Base-by-base conservation (phyloP, 2,113 vertebrate genomes). In the Hippocampus guttulatus region DNA sequence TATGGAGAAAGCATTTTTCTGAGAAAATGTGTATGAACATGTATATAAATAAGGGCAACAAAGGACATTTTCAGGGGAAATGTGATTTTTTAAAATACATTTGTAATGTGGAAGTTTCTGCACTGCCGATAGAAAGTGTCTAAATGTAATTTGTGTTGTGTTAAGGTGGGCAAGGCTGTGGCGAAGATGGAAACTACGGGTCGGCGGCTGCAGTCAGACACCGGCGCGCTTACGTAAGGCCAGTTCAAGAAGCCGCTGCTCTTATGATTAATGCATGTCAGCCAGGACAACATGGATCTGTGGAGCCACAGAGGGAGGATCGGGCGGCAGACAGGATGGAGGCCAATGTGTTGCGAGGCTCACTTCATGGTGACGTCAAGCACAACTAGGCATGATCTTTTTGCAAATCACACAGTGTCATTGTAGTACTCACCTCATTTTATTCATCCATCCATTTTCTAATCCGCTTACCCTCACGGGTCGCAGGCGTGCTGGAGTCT, bases 211-310 rank as follows among this genome's bases (percentile, higher is more conserved):
- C 75, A 81, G 78, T 80, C 79, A 20, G 27, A 7, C 2, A 27
- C 69, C 76, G 77, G 64, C 78, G 69, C 73, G n/a, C 20, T 89
- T 88, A 85, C 74, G 77, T 81, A 89, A 90, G 72, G 73, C 70
- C 64, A 72, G 81, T 80, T 77, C 83, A 75, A 82, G 81, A 78
- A 87, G 84, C 73, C 75, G 69, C 73, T 77, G 79, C 84, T 81
- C 80, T 82, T 87, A 91, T 92, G 78, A 91, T 90, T 92, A 91
- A 91, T 91, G 91, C 82, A 92, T 91, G 89, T 88, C 84, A 74
- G 71, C 78, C 75, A 79, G 82, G 81, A 88, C 80, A 84, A 81
- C 51, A 49, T 80, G 64, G 69, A 83, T 78, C 78, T 57, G 67
- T 75, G 81, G 85, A 85, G 82, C 82, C 85, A 81, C 77, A 55